phyloP scores from a whole-genome alignment of 2,113 vertebrate genomes.

The Cyprichromis sp. region DNA sequence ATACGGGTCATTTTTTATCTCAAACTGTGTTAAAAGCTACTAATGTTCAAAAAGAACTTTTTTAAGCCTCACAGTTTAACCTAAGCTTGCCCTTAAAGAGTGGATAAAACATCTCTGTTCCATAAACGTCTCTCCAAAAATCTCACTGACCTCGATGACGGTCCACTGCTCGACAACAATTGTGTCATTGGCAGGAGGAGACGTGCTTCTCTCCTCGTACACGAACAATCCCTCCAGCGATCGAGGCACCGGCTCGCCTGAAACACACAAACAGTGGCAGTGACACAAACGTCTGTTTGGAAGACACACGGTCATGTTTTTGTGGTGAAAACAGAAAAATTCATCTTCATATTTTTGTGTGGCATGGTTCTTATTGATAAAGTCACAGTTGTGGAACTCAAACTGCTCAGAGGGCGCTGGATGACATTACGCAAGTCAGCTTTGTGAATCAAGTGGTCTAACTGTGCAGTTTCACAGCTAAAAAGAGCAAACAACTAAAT shows the following conservation, averaged over 20 bases:
- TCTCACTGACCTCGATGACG: conserved; percentile 82
- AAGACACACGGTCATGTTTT: background rate
- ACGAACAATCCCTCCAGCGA: conserved; percentile 93
- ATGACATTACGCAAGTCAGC: background rate
- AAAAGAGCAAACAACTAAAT: background rate
- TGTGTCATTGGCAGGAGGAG: conserved; percentile 83
- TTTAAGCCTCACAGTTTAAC: background rate
- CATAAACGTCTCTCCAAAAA: background rate
- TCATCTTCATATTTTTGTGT: background rate
- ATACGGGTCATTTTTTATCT: background rate
- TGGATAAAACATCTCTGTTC: background rate
- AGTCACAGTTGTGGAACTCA: background rate
- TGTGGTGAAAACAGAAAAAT: background rate
- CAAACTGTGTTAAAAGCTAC: background rate
- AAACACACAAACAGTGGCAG: background rate
- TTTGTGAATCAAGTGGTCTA: background rate
- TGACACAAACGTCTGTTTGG: background rate
- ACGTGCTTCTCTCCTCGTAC: conserved; percentile 83
- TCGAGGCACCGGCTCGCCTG: conserved; percentile 84
- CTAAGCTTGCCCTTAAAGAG: background rate
- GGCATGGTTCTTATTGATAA: background rate
- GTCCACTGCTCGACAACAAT: conserved; percentile 99
- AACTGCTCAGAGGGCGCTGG: background rate
- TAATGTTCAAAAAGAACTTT: background rate
- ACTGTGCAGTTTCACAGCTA: background rate